A percentile compares a stretch with the other conserved stretches of the same genome.
Conservation (phyloP, 37 sponge, comb jelly and placozoan genomes). For the Aphrocallistes beatrix region DNA sequence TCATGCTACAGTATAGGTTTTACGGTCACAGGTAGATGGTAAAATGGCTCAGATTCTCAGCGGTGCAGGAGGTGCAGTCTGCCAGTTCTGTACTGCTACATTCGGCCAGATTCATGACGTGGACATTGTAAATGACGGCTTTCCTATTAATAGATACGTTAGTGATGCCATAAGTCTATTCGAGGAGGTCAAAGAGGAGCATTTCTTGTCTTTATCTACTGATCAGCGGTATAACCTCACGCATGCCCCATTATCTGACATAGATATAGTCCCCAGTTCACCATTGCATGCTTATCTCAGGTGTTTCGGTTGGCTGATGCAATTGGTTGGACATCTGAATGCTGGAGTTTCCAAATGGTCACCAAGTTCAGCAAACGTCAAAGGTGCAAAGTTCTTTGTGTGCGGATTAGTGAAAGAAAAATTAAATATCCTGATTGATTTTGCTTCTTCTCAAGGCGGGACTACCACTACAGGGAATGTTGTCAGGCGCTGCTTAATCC, state of each 20-base stretch:
- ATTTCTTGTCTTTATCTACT: not conserved
- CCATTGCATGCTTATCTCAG: not conserved
- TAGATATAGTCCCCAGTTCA: not conserved
- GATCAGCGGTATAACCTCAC: not conserved
- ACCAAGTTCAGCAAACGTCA: not conserved
- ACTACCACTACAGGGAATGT: not conserved
- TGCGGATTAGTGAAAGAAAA: not conserved
- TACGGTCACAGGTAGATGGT: not conserved
- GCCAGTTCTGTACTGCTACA: not conserved
- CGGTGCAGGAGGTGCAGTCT: not conserved
- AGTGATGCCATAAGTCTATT: not conserved
- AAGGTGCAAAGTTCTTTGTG: not conserved
- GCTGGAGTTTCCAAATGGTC: not conserved
- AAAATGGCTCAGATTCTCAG: not conserved
- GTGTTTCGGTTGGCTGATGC: not conserved
- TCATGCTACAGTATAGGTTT: not conserved
- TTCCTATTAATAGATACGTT: not conserved
- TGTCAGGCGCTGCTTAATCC: not conserved
- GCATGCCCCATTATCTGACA: not conserved
- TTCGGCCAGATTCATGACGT: not conserved
- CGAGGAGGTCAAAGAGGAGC: not conserved
- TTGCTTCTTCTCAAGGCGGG: not conserved
- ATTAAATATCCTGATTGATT: not conserved
- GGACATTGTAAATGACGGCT: not conserved
- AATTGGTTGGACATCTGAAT: not conserved